Percentiles rank a stretch among this genome's conserved stretches.
Conservation (phyloP, 2,888 invertebrate genomes). For the Acanthosepion pharaonis region DNA sequence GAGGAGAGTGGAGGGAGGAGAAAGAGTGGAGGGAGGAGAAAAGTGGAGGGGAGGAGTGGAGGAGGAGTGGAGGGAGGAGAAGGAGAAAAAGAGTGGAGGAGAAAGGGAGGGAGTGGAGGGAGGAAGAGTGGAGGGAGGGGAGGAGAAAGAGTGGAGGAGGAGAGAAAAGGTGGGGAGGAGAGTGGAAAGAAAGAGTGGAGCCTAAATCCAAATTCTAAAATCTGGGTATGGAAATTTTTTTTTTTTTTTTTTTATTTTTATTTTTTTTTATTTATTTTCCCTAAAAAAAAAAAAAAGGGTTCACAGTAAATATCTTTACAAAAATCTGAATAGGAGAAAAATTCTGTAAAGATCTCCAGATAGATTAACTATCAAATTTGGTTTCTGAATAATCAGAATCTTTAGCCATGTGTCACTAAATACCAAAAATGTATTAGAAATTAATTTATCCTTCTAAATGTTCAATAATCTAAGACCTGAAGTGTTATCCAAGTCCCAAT, state of each 20-base stretch:
- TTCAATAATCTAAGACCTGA: too few relatives aligned
- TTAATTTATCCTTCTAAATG: neutral
- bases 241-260: neutral
- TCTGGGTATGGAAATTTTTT: neutral
- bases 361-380: neutral
- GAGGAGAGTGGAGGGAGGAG: too few relatives aligned
- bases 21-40: too few relatives aligned
- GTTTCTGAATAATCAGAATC: neutral
- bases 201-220: neutral
- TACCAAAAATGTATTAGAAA: neutral
- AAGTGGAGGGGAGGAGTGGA: rapidly evolving
- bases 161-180: too few relatives aligned
- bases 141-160: neutral
- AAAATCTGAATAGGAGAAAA: too few relatives aligned
- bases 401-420: neutral
- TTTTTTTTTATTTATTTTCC: neutral
- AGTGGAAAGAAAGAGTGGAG: too few relatives aligned
- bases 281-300: neutral
- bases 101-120: too few relatives aligned
- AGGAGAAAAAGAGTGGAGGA: too few relatives aligned
- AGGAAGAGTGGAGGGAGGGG: neutral
- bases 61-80: too few relatives aligned
- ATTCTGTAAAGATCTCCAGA: neutral
- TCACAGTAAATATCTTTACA: neutral
- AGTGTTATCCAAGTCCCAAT: too few relatives aligned